These are phyloP conservation scores for Sebastes vulpes DNA, from an alignment of 2,797 vertebrate species.

Conservation along the genomic window DNA sequence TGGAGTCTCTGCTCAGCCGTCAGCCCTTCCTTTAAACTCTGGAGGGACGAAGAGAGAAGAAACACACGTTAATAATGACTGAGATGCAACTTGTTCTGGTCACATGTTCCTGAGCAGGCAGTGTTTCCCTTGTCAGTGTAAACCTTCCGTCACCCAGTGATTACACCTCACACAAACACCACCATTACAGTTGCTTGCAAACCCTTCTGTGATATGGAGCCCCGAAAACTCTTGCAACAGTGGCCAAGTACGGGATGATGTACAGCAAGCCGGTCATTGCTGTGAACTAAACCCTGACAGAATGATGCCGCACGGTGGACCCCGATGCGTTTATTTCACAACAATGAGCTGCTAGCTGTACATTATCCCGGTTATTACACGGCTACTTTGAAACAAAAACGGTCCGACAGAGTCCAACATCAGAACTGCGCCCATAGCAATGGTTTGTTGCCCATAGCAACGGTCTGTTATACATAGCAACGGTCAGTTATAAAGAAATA, in stretches of 20 bases:
- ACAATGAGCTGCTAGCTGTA: too few relatives aligned
- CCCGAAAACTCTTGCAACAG: neutral
- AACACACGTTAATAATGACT: neutral
- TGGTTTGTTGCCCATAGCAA: too few relatives aligned
- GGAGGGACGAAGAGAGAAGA: constrained; percentile 19
- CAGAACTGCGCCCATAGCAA: too few relatives aligned
- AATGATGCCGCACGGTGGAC: too few relatives aligned
- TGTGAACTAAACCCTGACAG: too few relatives aligned
- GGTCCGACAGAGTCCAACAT: too few relatives aligned
- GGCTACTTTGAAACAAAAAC: too few relatives aligned
- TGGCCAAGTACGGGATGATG: neutral
- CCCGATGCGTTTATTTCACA: too few relatives aligned
- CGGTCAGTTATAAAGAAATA: too few relatives aligned
- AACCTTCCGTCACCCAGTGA: constrained; percentile 21
- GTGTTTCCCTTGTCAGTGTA: neutral
- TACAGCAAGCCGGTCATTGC: too few relatives aligned
- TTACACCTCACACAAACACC: neutral
- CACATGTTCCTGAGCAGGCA: constrained; percentile 27
- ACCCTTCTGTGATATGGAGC: neutral
- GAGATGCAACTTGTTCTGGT: neutral
- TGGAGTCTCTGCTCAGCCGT: constrained; percentile 89
- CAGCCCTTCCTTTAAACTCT: constrained; percentile 90
- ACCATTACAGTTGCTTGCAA: neutral
- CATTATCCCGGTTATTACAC: too few relatives aligned
- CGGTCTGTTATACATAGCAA: too few relatives aligned